These are phyloP conservation scores for Cebidichthys violaceus DNA, from an alignment of 2,113 vertebrate species.

Conservation along the genomic window DNA sequence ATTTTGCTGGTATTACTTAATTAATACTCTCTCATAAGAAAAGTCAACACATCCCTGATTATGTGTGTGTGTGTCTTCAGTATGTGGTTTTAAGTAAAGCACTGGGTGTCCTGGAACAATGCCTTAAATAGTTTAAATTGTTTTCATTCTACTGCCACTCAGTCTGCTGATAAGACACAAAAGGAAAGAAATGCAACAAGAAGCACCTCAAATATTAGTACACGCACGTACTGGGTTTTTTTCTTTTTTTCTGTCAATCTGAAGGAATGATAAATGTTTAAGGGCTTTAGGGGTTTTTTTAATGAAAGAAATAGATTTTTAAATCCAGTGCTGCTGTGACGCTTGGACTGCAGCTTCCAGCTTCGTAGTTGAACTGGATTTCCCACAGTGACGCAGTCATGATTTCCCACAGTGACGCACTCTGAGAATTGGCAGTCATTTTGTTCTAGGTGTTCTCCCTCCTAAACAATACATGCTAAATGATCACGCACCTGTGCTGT, in stretches of 20 bases:
- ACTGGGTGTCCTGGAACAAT: constrained; percentile 25
- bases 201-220: not conserved
- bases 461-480: not conserved
- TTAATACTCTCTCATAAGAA: not conserved
- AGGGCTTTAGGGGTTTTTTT: not conserved
- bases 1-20: not conserved
- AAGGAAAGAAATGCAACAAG: constrained; percentile 14
- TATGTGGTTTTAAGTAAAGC: not conserved
- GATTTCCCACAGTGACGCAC: constrained; percentile 8
- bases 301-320: not conserved
- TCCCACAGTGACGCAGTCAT: not conserved
- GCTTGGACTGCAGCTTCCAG: constrained; percentile 1
- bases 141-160: constrained; percentile 25
- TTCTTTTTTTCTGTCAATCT: too few species aligned
- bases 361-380: constrained; percentile 12
- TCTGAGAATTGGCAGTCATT: not conserved
- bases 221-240: not conserved
- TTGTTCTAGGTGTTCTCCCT: not conserved
- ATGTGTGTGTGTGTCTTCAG: not conserved
- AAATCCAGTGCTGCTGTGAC: not conserved
- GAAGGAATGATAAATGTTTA: too few species aligned
- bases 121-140: constrained; percentile 36
- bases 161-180: constrained; percentile 45
- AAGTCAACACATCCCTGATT: not conserved
- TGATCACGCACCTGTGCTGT: not conserved